These are phyloP conservation scores for Diarsia brunnea DNA, from an alignment of 2,888 invertebrate genomes.

Conservation along the genomic window DNA sequence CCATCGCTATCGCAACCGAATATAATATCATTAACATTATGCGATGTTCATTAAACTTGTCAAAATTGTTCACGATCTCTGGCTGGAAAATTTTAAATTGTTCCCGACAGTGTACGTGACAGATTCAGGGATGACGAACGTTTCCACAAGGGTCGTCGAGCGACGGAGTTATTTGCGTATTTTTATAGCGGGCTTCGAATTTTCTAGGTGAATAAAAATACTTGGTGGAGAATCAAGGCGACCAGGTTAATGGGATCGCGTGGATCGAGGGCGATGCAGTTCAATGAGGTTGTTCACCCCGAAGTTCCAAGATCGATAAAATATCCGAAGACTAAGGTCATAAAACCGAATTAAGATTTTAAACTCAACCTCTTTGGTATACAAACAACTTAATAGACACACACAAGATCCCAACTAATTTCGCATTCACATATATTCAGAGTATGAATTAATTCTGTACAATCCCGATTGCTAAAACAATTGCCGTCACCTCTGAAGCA, in stretches of 20 bases:
- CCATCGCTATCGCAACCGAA: constrained; percentile 43
- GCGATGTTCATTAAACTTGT: constrained; percentile 55
- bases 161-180: constrained; percentile 39
- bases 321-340: constrained; percentile 7
- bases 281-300: constrained; percentile 39
- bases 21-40: constrained; percentile 49
- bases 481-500: constrained; percentile 55
- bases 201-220: constrained; percentile 18
- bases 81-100: constrained; percentile 45
- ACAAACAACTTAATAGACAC: constrained; percentile 29
- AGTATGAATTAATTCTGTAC: constrained; percentile 59
- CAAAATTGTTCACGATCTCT: constrained; percentile 55
- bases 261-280: constrained; percentile 4
- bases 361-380: constrained; percentile 22
- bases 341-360: constrained; percentile 34
- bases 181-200: constrained; percentile 34
- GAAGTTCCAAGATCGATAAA: constrained; percentile 26
- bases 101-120: constrained; percentile 53
- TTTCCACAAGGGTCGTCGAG: constrained; percentile 36
- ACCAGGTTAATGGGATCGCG: constrained; percentile 29
- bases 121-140: constrained; percentile 50
- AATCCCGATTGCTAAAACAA: constrained; percentile 60
- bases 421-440: constrained; percentile 59
- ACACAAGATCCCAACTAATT: constrained; percentile 39
- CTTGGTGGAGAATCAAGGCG: constrained; percentile 19